Conservation (phyloP, 2,113 vertebrate species). For the Indri indri region DNA sequence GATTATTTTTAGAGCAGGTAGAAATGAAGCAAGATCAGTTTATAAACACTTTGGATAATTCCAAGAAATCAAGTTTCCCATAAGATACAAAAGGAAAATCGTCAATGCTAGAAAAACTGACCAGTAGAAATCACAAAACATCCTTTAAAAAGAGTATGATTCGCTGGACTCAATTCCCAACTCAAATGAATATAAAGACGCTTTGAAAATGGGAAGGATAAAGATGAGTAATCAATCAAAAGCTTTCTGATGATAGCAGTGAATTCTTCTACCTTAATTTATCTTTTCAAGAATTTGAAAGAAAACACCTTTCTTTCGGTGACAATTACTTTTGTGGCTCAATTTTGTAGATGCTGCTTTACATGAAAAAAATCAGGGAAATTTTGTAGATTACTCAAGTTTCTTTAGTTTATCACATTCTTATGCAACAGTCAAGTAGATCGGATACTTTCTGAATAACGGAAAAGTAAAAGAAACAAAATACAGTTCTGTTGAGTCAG, state of each 20-base stretch:
- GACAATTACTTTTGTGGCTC: background rate
- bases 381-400: background rate
- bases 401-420: constrained; percentile 13
- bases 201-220: background rate
- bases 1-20: constrained; percentile 27
- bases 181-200: background rate
- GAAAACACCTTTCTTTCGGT: background rate
- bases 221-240: constrained; percentile 4
- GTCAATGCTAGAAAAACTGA: constrained; percentile 2
- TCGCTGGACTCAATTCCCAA: background rate
- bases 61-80: constrained; percentile 28
- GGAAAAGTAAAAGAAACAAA: constrained; percentile 28
- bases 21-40: constrained; percentile 20
- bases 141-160: constrained; percentile 13
- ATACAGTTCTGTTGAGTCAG: background rate
- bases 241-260: background rate
- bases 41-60: constrained; percentile 11
- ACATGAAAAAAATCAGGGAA: background rate
- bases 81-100: constrained; percentile 2
- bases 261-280: background rate
- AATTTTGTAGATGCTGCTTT: background rate
- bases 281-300: background rate
- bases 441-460: background rate
- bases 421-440: background rate
- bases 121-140: background rate